Evolutionary conservation across 2,113 vertebrate species (phyloP), one percentile per base, ranked within the genome.

Genomic region (Glareola pratincola): DNA sequence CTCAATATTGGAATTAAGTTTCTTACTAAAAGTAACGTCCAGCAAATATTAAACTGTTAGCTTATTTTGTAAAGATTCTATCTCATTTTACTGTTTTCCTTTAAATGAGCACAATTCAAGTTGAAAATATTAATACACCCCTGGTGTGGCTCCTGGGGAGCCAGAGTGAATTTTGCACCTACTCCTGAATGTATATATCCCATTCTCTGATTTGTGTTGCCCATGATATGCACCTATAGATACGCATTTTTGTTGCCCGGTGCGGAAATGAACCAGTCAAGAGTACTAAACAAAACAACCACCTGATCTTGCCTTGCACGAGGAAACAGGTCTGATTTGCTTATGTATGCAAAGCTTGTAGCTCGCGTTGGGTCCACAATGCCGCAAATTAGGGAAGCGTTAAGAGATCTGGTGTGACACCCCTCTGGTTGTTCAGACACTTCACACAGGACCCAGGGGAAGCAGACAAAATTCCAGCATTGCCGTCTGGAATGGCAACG

Each of bases 281-380:
- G 34, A 64, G 20, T 64, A 34, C 15, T 21, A 64, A 69, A 54
- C 51, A 72, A 78, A 94, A 82, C 3, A 10, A 53, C 62, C 26
- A 26, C 24, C 32, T 51, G 47, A 56, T 82, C 60, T 53, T 88
- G 79, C 62, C 80, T 48, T 20, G n/a, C 37, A 21, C 16, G 48
- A 74, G 56, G 68, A 78, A 71, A 64, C 20, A 17, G 19, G 36
- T 36, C 27, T 56, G 39, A 59, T 68, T 47, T 78, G 64, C 45
- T 92, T 36, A 34, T 0, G 9, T 22, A 71, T 0, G 5, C 63
- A 88, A 86, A 41, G 39, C 54, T 73, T n/a, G 26, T 8, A 37
- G 53, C 20, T 57, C 1, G 0, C 26, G 8, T 36, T 48, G 22
- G 47, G 54, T 48, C 32, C 37, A 51, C 6, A 1, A 29, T 24